Percentiles rank a stretch among this genome's conserved stretches.
These are phyloP conservation scores for Plagodis dolabraria DNA, from an alignment of 2,888 invertebrate species.

Conservation along the genomic window DNA sequence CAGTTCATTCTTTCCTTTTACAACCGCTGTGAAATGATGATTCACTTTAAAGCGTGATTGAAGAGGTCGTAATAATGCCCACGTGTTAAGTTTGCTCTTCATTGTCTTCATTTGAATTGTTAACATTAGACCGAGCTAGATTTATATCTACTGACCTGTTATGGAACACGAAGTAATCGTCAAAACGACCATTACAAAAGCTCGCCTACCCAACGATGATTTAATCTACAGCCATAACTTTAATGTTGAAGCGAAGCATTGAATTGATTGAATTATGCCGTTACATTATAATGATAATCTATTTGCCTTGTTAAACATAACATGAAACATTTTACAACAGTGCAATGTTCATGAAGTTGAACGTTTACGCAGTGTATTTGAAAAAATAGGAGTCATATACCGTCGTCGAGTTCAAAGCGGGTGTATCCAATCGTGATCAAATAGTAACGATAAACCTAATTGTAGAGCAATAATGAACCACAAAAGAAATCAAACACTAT, in stretches of 20 bases:
- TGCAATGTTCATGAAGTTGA: constrained; percentile 1
- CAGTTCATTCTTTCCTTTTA: constrained; percentile 19
- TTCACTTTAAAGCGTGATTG: constrained; percentile 5
- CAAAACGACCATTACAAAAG: neutral
- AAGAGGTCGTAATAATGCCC: neutral
- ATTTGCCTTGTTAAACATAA: constrained; percentile 2
- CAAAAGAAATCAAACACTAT: constrained; percentile 42
- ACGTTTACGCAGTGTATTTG: constrained; percentile 4
- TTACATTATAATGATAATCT: constrained; percentile 3
- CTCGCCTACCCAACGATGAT: constrained; percentile 3
- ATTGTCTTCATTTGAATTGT: constrained; percentile 2
- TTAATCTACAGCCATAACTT: constrained; percentile 4
- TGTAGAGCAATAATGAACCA: constrained; percentile 23
- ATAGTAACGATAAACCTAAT: constrained; percentile 33
- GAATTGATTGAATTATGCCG: constrained; percentile 8
- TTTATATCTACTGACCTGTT: constrained; percentile 3
- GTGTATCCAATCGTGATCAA: constrained; percentile 21
- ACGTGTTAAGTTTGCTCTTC: neutral
- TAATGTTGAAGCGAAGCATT: constrained; percentile 9
- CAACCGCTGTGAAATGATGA: constrained; percentile 3
- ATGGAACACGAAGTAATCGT: constrained; percentile 9
- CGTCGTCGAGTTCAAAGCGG: neutral
- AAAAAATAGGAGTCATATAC: constrained; percentile 1
- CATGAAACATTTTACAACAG: neutral
- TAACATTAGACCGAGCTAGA: constrained; percentile 4